phyloP scores from a whole-genome alignment of 2,113 vertebrate species.

The Phrynocephalus versicolor region DNA sequence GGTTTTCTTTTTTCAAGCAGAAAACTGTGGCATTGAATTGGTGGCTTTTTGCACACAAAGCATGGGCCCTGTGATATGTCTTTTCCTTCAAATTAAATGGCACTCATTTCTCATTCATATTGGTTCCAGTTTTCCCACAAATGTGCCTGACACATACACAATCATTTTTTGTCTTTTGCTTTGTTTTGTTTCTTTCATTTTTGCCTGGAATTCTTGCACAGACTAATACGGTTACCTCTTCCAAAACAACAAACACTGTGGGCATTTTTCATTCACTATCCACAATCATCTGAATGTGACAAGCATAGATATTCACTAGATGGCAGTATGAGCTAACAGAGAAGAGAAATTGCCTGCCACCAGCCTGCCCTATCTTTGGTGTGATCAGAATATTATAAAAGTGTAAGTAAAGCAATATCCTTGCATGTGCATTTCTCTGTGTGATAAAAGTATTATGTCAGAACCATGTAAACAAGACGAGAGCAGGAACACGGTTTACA shows the following conservation, averaged over 20 bases:
- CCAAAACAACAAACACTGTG: too few relatives aligned
- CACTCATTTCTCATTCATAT: neutral
- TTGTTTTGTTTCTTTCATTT: too few relatives aligned
- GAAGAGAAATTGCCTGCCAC: neutral
- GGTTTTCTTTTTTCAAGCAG: neutral
- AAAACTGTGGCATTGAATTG: neutral
- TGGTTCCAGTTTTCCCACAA: neutral
- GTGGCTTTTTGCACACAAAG: neutral
- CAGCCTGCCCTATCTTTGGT: neutral
- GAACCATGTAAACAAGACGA: slow-evolving; percentile 1
- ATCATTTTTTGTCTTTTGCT: too few relatives aligned
- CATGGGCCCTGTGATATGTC: neutral
- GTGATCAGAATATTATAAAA: slow-evolving; percentile 15
- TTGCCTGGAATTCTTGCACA: too few relatives aligned
- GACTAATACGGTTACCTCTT: too few relatives aligned
- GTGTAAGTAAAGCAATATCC: neutral
- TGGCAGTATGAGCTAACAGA: slow-evolving; percentile 67
- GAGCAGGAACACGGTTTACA: neutral
- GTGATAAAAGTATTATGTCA: neutral
- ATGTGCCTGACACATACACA: neutral
- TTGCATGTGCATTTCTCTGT: neutral
- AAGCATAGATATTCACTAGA: slow-evolving; percentile 59
- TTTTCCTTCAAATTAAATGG: neutral
- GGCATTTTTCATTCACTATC: neutral
- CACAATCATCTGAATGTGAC: neutral